Evolutionary conservation across 2,797 vertebrate genomes (phyloP), one percentile per base, ranked within the genome.

Genomic region (Argya squamiceps): DNA sequence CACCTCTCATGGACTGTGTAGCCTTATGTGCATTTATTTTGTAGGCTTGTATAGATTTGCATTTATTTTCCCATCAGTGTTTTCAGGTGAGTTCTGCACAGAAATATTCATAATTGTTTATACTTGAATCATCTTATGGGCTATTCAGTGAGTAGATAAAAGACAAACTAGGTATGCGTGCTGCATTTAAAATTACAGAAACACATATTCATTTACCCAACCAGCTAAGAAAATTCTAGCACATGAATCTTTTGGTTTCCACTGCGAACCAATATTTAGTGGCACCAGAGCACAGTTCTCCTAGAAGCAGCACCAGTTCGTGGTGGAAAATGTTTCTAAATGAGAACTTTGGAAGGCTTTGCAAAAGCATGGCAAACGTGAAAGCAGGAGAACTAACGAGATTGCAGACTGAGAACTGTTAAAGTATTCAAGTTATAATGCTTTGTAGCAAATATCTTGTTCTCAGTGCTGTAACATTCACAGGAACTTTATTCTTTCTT

Each of bases 401-500:
- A 95, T 36, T 79, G 67, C 43, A 93, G 49, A 30, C 88, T 87
- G 41, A 91, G 34, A 82, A 88, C 19, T 56, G 50, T 21, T 80
- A n/a, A 78, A 92, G 20, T 29, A 95, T 50, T 69, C 73, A 74
- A 63, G 76, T 84, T 90, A 50, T 1, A 76, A 77, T 10, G 47
- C 65, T 86, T 53, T 87, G 36, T 29, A 64, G 37, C 64, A 94
- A 94, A 60, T 84, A 95, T 67, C 89, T 92, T 94, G 55, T 92
- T 92, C 87, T 62, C 71, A 62, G 26, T 39, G 67, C 46, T 58
- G 53, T 56, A 74, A 88, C 49, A 83, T 70, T 94, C 92, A 84
- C 82, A 79, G 95, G 82, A 60, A 95, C 84, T 84, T 84, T 84
- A 60, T 94, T 95, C 95, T 84, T 80, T 65, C 81, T 82, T 84